Evolutionary conservation across 2,113 vertebrate species (phyloP).

Genomic region (Alces alces): DNA sequence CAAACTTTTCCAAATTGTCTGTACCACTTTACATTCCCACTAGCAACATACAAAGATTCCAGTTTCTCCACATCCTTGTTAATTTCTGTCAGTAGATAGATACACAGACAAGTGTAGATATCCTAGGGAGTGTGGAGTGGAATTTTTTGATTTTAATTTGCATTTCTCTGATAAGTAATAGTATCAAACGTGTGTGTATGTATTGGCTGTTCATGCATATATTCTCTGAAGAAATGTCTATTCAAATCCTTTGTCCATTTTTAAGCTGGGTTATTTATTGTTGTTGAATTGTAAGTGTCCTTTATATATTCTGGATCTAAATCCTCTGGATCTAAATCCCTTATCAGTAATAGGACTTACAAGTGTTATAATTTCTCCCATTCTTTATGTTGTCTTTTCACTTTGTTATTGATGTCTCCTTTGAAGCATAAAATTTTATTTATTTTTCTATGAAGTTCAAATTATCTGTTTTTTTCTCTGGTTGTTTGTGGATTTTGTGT

Average conservation of each 20-base stretch:
- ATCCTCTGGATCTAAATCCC: background rate
- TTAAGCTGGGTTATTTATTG: background rate
- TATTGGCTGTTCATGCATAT: background rate
- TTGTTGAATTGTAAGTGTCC: background rate
- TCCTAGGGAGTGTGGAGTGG: background rate
- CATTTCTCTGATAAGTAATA: background rate
- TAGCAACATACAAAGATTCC: background rate
- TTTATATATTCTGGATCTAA: background rate
- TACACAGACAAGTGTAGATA: background rate
- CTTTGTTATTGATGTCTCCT: background rate
- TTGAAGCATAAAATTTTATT: background rate
- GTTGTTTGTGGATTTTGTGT: background rate
- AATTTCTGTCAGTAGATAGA: background rate
- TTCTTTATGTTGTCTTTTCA: background rate
- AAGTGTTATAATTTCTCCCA: background rate
- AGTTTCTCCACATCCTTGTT: background rate
- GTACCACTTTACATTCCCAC: background rate
- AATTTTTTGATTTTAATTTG: background rate
- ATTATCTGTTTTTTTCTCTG: background rate
- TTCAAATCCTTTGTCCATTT: background rate
- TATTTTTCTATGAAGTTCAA: background rate
- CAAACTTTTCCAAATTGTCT: background rate
- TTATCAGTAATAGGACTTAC: background rate
- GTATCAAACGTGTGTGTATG: background rate
- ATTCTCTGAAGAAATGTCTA: background rate